Evolutionary conservation across 2,888 invertebrate genomes (phyloP).

Genomic region (Argynnis bischoffii): DNA sequence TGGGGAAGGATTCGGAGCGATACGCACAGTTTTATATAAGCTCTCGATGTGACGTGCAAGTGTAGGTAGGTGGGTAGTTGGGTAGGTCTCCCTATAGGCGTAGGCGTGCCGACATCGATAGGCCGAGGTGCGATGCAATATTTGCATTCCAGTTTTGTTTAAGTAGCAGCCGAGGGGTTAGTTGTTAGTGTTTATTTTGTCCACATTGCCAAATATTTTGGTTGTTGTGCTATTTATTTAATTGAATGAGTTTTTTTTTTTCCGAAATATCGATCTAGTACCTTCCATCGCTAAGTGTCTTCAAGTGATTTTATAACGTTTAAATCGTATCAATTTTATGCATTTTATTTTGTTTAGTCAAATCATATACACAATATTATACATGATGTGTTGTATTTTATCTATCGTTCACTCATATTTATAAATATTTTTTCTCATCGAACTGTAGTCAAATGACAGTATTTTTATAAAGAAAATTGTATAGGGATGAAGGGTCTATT

Average conservation of each 20-base stretch:
- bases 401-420: conserved; percentile 75
- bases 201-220: conserved; percentile 80
- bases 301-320: conserved; percentile 75
- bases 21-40: conserved; percentile 74
- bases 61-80: conserved; percentile 51
- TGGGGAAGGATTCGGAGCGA: conserved; percentile 72
- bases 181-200: conserved; percentile 75
- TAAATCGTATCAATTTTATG: conserved; percentile 80
- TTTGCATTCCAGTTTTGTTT: conserved; percentile 81
- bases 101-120: conserved; percentile 32
- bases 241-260: conserved; percentile 49
- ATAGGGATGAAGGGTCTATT: conserved; percentile 75
- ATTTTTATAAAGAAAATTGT: conserved; percentile 82
- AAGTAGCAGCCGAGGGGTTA: conserved; percentile 73
- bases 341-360: conserved; percentile 82
- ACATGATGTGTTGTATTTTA: conserved; percentile 71
- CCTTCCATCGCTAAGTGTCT: conserved; percentile 77
- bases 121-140: conserved; percentile 80
- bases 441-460: conserved; percentile 84
- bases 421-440: conserved; percentile 77
- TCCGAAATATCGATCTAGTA: conserved; percentile 76
- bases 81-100: conserved; percentile 42
- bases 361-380: conserved; percentile 80
- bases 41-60: conserved; percentile 66
- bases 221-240: conserved; percentile 81